Base-by-base conservation (phyloP, 2,113 vertebrate genomes). In the Beaufortia kweichowensis region DNA sequence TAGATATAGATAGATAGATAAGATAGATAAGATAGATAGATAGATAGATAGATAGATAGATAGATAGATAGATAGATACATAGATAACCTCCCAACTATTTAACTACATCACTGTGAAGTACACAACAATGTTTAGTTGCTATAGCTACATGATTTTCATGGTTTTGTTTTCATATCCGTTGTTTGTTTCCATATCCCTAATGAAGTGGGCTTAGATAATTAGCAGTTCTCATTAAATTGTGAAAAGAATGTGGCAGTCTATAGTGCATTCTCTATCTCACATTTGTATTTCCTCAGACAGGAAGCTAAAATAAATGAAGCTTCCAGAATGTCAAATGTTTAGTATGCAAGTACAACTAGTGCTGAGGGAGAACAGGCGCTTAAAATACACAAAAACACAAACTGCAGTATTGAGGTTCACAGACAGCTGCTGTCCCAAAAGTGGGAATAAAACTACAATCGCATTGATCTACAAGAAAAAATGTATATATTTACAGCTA, bases 241-340 rank as follows among this genome's bases (percentile, higher is more conserved):
- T 48, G 11, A 67, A 67, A 14, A 26, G 43, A 14, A 46, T 23
- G 31, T 35, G 31, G 21, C 61, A 35, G 17, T 63, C 60, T 28
- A 28, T 23, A 41, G 33, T 41, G n/a, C n/a, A 65, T 65, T 24
- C 21, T 17, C 35, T 14, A 26, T 65, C 23, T 26, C 14, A 19
- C 7, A 43, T 17, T 15, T 17, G 12, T 41, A 24, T 41, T 64
- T 61, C 3, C 35, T 67, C 24, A 48, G 46, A 67, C 17, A 29
- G 28, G 41, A 46, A 53, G 29, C 46, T 8, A 72, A 59, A 59
- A 59, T 14, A 72, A 59, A 19, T 39, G 6, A 59, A 43, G 50
- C 31, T 41, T 50, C 9, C 46, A 53, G 10, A 21, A 53, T 23
- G 26, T 29, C 10, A 21, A 53, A 7, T 6, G 46, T 14, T 67